A percentile compares a stretch with the other conserved stretches of the same genome.
Conservation (phyloP, 1,140 invertebrate species). For the Neelides sp. region DNA sequence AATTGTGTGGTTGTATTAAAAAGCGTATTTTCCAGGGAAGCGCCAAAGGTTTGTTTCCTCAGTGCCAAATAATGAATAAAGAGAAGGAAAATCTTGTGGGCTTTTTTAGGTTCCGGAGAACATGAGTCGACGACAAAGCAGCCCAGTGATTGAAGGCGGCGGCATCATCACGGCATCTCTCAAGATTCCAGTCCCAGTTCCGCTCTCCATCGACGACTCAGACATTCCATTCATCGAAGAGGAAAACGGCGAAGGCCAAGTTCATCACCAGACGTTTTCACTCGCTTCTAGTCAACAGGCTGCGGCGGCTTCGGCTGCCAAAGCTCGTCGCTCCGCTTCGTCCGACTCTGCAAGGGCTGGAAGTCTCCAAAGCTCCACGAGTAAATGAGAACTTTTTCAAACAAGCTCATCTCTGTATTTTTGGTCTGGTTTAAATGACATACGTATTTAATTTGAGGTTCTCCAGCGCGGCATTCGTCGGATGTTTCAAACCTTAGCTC, state of each 20-base stretch:
- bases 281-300: too few species aligned
- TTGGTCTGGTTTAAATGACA: background rate
- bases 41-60: background rate
- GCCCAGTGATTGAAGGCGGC: conserved; percentile 26
- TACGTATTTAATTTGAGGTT: conserved; percentile 6
- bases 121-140: conserved; percentile 18
- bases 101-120: conserved; percentile 20
- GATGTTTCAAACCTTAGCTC: conserved; percentile 17
- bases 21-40: too few species aligned
- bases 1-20: too few species aligned
- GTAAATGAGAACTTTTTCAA: too few species aligned
- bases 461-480: conserved; percentile 10
- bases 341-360: background rate
- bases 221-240: conserved; percentile 63
- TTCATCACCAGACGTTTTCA: too few species aligned
- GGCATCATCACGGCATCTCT: conserved; percentile 67
- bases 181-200: conserved; percentile 41
- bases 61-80: background rate
- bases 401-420: background rate
- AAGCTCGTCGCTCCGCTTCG: background rate
- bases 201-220: conserved; percentile 46
- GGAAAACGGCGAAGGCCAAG: conserved; percentile 15
- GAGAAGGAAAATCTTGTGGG: background rate
- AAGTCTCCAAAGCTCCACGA: too few species aligned
- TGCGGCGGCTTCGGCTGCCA: too few species aligned